These are phyloP conservation scores for Pseudomyrmex concolor DNA, from an alignment of 1,140 invertebrate species.

Conservation along the genomic window DNA sequence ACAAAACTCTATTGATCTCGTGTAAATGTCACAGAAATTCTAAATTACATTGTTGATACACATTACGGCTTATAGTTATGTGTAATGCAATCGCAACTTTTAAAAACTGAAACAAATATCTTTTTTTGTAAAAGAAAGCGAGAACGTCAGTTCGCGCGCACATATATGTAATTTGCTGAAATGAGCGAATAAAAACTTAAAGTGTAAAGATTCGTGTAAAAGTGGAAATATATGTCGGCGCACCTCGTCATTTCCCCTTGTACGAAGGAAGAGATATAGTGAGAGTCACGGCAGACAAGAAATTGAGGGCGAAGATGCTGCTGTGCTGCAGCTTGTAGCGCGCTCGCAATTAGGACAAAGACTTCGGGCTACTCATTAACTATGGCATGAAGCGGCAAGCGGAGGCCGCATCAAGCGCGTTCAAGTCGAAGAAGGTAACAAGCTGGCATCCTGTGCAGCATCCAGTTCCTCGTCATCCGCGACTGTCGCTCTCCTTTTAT, in stretches of 20 bases:
- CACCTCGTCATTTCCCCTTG: conserved; percentile 41
- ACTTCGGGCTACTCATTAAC: conserved; percentile 52
- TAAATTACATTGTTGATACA: neutral
- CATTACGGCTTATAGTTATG: too few species aligned
- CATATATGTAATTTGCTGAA: conserved; percentile 24
- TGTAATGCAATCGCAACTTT: too few species aligned
- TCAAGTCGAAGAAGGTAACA: conserved; percentile 56
- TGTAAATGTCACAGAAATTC: neutral
- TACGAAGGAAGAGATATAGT: neutral
- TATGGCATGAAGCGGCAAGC: conserved; percentile 38
- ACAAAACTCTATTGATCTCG: conserved; percentile 19
- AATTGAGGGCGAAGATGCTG: conserved; percentile 47
- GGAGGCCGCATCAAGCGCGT: conserved; percentile 8
- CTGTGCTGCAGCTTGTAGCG: conserved; percentile 23
- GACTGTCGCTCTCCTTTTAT: conserved; percentile 70
- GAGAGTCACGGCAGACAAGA: conserved; percentile 43
- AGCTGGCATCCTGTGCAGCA: conserved; percentile 37
- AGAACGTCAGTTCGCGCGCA: too few species aligned
- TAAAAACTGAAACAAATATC: too few species aligned
- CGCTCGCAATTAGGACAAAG: conserved; percentile 50
- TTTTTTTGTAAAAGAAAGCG: too few species aligned
- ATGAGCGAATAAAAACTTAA: conserved; percentile 3
- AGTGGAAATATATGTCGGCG: conserved; percentile 1
- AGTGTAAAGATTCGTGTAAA: conserved; percentile 16
- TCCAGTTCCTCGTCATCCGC: neutral